phyloP scores from a whole-genome alignment of 2,888 invertebrate species.

The Petrophora chlorosata region DNA sequence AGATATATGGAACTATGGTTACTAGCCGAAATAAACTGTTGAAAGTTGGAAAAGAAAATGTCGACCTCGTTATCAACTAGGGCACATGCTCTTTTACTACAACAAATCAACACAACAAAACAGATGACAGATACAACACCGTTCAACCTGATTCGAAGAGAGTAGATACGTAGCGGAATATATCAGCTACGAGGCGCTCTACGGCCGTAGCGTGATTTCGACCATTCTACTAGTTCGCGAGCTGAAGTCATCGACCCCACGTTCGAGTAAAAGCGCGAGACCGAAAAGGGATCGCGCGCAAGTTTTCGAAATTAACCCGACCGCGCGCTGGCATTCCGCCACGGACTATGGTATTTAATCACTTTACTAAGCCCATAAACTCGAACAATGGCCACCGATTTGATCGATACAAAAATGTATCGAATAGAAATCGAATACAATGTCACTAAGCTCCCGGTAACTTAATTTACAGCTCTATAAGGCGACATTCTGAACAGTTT shows the following conservation, averaged over 20 bases:
- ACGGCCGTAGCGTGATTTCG: conserved; percentile 17
- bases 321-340: conserved; percentile 60
- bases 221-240: conserved; percentile 3
- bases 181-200: conserved; percentile 25
- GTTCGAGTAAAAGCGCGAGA: conserved; percentile 49
- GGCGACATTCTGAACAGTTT: conserved; percentile 10
- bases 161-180: conserved; percentile 1
- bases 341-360: conserved; percentile 64
- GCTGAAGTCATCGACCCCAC: conserved; percentile 49
- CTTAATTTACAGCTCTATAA: conserved; percentile 23
- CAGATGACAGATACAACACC: too few species aligned
- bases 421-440: conserved; percentile 62
- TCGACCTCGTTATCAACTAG: too few species aligned
- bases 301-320: conserved; percentile 68
- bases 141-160: not conserved
- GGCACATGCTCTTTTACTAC: too few species aligned
- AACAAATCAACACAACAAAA: too few species aligned
- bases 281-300: conserved; percentile 51
- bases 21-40: too few species aligned
- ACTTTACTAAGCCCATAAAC: conserved; percentile 74
- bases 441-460: conserved; percentile 47
- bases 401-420: conserved; percentile 70
- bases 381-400: conserved; percentile 64
- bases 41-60: too few species aligned
- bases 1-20: too few species aligned